phyloP scores from a whole-genome alignment of 2,888 invertebrate species.

The Meteorus colon region DNA sequence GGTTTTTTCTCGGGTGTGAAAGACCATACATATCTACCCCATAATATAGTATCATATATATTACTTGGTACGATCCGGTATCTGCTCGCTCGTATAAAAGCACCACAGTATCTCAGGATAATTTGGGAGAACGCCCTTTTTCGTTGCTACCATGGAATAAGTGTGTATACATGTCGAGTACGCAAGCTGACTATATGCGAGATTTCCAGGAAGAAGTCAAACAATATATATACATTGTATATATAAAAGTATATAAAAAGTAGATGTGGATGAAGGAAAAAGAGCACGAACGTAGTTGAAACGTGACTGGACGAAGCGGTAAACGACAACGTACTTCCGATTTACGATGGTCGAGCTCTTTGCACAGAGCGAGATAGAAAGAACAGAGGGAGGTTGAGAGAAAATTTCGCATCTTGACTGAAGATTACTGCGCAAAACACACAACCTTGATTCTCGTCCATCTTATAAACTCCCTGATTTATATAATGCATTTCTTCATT shows the following conservation, averaged over 20 bases:
- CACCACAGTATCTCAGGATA: conserved; percentile 46
- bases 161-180: conserved; percentile 7
- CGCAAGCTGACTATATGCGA: conserved; percentile 14
- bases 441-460: not conserved
- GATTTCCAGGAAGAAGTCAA: conserved; percentile 2
- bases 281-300: conserved; percentile 48
- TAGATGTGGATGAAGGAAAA: conserved; percentile 37
- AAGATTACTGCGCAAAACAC: conserved; percentile 13
- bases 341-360: conserved; percentile 51
- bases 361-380: not conserved
- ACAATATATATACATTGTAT: conserved; percentile 10
- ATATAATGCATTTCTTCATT: not conserved
- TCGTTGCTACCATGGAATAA: conserved; percentile 23
- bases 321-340: conserved; percentile 56
- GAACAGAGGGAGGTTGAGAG: conserved; percentile 8
- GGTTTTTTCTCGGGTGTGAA: not conserved
- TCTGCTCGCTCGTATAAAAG: conserved; percentile 49
- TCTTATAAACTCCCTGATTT: not conserved
- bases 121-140: conserved; percentile 47
- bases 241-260: conserved; percentile 29
- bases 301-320: conserved; percentile 55
- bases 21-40: not conserved
- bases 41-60: conserved; percentile 1
- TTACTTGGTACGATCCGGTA: conserved; percentile 28
- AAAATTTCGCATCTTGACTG: conserved; percentile 44